These are phyloP conservation scores for Lasioglossum morio DNA, from an alignment of 2,888 invertebrate species.

Conservation along the genomic window DNA sequence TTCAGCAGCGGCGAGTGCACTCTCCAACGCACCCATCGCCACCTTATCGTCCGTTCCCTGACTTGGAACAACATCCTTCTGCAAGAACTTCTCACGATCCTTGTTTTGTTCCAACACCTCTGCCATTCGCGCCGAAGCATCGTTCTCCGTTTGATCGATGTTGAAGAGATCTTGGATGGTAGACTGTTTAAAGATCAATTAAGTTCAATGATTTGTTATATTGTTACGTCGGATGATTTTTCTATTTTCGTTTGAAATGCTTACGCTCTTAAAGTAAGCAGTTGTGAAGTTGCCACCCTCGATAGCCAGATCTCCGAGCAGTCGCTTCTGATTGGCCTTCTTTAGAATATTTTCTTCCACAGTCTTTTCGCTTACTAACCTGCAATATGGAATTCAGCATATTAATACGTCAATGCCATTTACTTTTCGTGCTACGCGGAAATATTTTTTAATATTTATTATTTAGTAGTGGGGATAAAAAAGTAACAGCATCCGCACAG, in stretches of 20 bases:
- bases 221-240: neutral
- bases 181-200: slow-evolving; percentile 85
- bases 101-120: slow-evolving; percentile 86
- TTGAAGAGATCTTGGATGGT: slow-evolving; percentile 97
- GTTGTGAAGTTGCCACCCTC: slow-evolving; percentile 99
- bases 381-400: slow-evolving; percentile 76
- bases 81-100: slow-evolving; percentile 83
- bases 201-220: neutral
- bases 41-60: slow-evolving; percentile 86
- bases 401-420: neutral
- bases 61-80: slow-evolving; percentile 74
- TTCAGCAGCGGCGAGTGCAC: slow-evolving; percentile 95
- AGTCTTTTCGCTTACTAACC: slow-evolving; percentile 97
- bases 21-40: slow-evolving; percentile 90
- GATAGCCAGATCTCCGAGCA: slow-evolving; percentile 98
- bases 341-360: slow-evolving; percentile 99
- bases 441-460: neutral
- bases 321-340: slow-evolving; percentile 98
- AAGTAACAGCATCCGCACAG: too few species aligned
- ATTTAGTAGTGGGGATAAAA: too few species aligned
- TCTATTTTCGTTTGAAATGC: slow-evolving; percentile 70
- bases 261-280: slow-evolving; percentile 95
- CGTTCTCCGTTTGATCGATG: slow-evolving; percentile 88
- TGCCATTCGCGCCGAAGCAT: slow-evolving; percentile 87
- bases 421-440: neutral